A percentile compares a stretch with the other conserved stretches of the same genome.
phyloP scores from a whole-genome alignment of 2,113 vertebrate genomes.

The Jacana jacana region DNA sequence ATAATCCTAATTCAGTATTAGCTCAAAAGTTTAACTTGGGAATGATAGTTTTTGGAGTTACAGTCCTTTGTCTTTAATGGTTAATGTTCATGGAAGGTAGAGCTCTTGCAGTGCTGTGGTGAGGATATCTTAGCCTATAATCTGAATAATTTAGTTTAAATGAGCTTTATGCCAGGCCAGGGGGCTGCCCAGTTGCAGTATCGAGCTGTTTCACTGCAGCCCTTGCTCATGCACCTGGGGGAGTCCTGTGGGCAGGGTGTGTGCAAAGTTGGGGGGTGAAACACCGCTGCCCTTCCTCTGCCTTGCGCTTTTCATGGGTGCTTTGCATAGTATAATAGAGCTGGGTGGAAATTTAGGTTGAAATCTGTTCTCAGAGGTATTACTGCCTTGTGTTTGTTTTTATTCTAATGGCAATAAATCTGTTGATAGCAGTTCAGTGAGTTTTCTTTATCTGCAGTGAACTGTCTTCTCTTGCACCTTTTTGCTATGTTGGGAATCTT shows the following conservation, averaged over 20 bases:
- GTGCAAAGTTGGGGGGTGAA: neutral
- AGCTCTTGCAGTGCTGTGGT: neutral
- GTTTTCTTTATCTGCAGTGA: neutral
- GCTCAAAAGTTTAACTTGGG: neutral
- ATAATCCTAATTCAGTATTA: neutral
- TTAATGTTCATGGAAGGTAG: neutral
- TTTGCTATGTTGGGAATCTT: neutral
- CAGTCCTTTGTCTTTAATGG: neutral
- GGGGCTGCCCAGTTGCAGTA: neutral
- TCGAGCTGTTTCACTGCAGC: neutral
- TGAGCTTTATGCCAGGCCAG: neutral
- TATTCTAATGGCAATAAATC: neutral
- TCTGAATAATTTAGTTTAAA: neutral
- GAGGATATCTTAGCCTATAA: neutral
- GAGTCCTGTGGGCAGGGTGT: neutral
- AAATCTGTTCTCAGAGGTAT: neutral
- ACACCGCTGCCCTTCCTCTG: rapidly evolving
- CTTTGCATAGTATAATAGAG: neutral
- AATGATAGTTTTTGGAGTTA: neutral
- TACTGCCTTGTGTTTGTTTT: neutral
- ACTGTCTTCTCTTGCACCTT: neutral
- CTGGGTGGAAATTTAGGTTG: neutral
- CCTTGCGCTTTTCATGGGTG: rapidly evolving
- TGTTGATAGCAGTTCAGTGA: neutral
- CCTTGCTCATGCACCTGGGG: neutral